These are phyloP conservation scores for Dendrocincla tyrannina DNA, from an alignment of 2,797 vertebrate genomes.

Conservation along the genomic window DNA sequence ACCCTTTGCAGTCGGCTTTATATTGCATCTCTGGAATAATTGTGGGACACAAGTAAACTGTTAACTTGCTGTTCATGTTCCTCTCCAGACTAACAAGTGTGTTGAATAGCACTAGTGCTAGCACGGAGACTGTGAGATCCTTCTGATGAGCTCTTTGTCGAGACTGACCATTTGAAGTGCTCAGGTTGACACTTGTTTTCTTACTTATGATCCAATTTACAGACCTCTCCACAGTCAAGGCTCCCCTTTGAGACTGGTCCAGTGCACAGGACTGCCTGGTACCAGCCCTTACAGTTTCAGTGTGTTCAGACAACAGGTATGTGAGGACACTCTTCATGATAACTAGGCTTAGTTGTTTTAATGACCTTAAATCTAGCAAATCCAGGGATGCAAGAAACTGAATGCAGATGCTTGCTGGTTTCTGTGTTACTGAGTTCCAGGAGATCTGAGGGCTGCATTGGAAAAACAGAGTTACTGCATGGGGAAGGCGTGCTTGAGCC, in stretches of 20 bases:
- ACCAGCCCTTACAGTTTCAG: neutral
- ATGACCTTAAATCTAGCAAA: neutral
- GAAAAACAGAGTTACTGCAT: neutral
- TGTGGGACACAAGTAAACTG: neutral
- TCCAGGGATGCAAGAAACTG: neutral
- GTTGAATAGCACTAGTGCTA: neutral
- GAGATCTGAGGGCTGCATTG: neutral
- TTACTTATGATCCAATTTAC: neutral
- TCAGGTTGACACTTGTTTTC: neutral
- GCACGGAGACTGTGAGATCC: neutral
- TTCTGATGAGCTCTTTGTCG: slow-evolving; percentile 35
- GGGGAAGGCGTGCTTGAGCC: neutral
- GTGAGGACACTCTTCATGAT: neutral
- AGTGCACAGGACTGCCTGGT: neutral
- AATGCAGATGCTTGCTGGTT: neutral
- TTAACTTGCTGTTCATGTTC: neutral
- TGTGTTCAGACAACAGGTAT: slow-evolving; percentile 1
- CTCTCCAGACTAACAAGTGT: slow-evolving; percentile 4
- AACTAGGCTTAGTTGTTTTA: neutral
- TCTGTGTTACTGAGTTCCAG: neutral
- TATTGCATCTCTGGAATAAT: neutral
- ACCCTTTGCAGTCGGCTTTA: neutral
- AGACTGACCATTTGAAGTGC: slow-evolving; percentile 41
- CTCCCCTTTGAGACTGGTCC: neutral
- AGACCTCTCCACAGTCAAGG: neutral